Conservation (phyloP, 2,797 vertebrate genomes). For the Lagorchestes hirsutus region DNA sequence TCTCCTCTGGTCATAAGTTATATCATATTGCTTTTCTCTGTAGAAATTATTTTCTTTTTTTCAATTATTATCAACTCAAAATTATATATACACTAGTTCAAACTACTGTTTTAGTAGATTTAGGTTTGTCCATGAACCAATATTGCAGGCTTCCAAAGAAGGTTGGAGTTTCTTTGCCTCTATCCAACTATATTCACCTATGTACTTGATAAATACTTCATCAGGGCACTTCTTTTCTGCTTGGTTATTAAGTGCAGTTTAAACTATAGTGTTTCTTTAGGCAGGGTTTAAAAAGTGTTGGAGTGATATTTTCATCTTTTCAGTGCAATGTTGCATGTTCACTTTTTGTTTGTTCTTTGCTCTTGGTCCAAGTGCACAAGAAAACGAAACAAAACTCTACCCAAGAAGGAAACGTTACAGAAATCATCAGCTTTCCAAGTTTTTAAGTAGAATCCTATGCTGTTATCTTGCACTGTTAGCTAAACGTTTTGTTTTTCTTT, state of each 20-base stretch:
- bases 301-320: conserved; percentile 20
- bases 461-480: background rate
- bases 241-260: conserved; percentile 22
- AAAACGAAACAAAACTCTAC: background rate
- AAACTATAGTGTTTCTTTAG: conserved; percentile 6
- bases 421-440: conserved; percentile 19
- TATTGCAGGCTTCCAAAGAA: conserved; percentile 9
- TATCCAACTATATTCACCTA: background rate
- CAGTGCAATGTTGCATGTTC: background rate
- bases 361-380: background rate
- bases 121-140: background rate
- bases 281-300: background rate
- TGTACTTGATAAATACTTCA: background rate
- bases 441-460: background rate
- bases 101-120: background rate
- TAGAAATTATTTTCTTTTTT: background rate
- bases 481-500: background rate
- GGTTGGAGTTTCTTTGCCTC: background rate
- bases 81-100: background rate
- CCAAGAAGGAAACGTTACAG: conserved; percentile 9
- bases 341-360: conserved; percentile 35
- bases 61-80: conserved; percentile 15
- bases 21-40: background rate
- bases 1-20: background rate
- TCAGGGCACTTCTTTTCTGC: background rate